Base-by-base conservation (phyloP, 2,113 vertebrate species). In the Pagrus major region DNA sequence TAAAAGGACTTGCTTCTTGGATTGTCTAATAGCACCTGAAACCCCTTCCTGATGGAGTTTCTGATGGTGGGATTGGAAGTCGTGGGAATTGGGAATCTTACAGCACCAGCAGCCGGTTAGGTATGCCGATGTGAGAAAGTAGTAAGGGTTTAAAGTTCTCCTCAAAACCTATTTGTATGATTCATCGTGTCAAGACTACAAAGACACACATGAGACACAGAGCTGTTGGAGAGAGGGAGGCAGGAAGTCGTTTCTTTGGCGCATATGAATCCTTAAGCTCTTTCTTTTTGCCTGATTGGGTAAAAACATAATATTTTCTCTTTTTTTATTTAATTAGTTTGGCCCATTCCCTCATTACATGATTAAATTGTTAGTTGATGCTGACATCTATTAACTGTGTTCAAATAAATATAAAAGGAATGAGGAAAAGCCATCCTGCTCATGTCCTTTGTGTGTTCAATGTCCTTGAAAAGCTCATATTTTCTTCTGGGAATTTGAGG, bases 381-480 rank as follows among this genome's bases (percentile, higher is more conserved):
- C 7, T 37, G 51, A 39, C 15, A 15, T 67, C 33, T 9, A 35
- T 7, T 49, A 0, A 18, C 8, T 20, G 2, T 52, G 9, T 4
- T 11, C 21, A 67, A 37, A 51, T 16, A 49, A 4, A 29, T 18
- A 39, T n/a, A 5, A 29, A 7, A 16, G 12, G 18, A 47, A 39
- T 8, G 4, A 58, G 21, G 39, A 29, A 14, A 10, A 55, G 29
- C 9, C 31, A 21, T 6, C 11, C 20, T 14, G 9, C 16, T 41
- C 21, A 2, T 37, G 1, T 18, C 61, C 9, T 69, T 16, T 16
- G n/a, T 46, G 23, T 47, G 16, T 37, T 35, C 23, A 3, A 0
- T 44, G 69, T 81, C 73, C 68, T 60, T 81, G 33, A 65, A 69
- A 60, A 61, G 56, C 39, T 69, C 14, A 21, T n/a, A 5, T n/a